Evolutionary conservation across 2,113 vertebrate genomes (phyloP), one percentile per base, ranked within the genome.

Genomic region (Mobula hypostoma): DNA sequence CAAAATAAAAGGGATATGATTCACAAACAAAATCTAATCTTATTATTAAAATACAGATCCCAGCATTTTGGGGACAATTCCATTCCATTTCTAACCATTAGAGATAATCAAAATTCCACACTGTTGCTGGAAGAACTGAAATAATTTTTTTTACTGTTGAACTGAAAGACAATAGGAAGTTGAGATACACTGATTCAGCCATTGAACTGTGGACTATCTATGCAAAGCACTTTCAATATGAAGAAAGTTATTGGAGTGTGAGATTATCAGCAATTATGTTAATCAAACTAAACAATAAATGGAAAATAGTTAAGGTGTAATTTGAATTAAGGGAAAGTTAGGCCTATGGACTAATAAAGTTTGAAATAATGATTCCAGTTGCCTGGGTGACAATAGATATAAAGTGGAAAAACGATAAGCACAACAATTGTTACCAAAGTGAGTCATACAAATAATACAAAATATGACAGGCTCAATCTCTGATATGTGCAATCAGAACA

Each of bases 321-420:
- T 56, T 93, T 74, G 36, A 76, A 93, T 15, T 90, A 66, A 72
- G 91, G 0, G 40, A 48, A 93, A 93, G 70, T 93, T 32, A 56
- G 5, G 21, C 56, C 11, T 74, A 27, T 93, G 36, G 15, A 93
- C 91, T 3, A 2, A 40, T 74, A 76, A 93, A 48, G 27, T 40
- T 24, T 74, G 58, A 66, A 66, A 93, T 24, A 32, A 93, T 93
- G 24, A 74, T 17, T 29, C 40, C 24, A 56, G 24, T 93, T 93
- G 91, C 91, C 40, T 93, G 11, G 91, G 36, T 48, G 8, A 48
- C 6, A 74, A 14, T 56, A 7, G 70, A 74, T 36, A 27, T 56
- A 74, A 93, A 29, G 19, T 76, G 91, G 40, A 93, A 68, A 3
- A 93, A 74, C 48, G 68, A 90, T 93, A 76, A 93, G 24, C 63